Base-by-base conservation (phyloP, 2,888 invertebrate species). In the Thecocarcelia acutangulata region DNA sequence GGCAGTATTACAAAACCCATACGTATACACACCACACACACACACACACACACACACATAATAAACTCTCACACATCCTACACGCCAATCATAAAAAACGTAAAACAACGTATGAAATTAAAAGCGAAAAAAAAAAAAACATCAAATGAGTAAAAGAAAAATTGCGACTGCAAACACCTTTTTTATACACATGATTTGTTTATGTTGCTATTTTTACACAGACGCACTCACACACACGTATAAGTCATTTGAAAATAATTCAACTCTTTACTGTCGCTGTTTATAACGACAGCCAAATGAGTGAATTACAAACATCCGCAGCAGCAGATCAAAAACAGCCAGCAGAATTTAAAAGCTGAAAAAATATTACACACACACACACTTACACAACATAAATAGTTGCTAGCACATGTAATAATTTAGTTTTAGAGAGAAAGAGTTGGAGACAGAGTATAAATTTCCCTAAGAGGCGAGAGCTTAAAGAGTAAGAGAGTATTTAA, bases 251-350 rank as follows among this genome's bases (percentile, higher is more conserved):
- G 58, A 28, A 48, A 33, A 46, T 21, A 64, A 58, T 64, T 52
- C 59, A 78, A 66, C 78, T 72, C 78, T 78, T 78, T 72, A 63
- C 63, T 40, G 33, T 17, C 28, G 33, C 13, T 17, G 74, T n/a
- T 56, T 61, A 52, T 63, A 64, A 42, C 54, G 37, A 37, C 64
- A 72, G 56, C 58, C 59, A 78, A 72, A 72, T 59, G 78, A 72
- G 78, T 78, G 72, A 78, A 73, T 72, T 78, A 78, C 52, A 50
- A 58, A 72, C 64, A 59, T 66, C 37, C 33, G 69, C 61, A 69
- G 54, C 54, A 58, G 48, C 74, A 48, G 64, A 56, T 15, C 19
- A 42, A 59, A n/a, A 44, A n/a, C 15, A 33, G 37, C 46, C 46
- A 37, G 59, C 48, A 59, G 68, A 50, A 17, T 68, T 50, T 50